Base-by-base conservation (phyloP, 2,797 vertebrate species). In the Tenualosa ilisha region DNA sequence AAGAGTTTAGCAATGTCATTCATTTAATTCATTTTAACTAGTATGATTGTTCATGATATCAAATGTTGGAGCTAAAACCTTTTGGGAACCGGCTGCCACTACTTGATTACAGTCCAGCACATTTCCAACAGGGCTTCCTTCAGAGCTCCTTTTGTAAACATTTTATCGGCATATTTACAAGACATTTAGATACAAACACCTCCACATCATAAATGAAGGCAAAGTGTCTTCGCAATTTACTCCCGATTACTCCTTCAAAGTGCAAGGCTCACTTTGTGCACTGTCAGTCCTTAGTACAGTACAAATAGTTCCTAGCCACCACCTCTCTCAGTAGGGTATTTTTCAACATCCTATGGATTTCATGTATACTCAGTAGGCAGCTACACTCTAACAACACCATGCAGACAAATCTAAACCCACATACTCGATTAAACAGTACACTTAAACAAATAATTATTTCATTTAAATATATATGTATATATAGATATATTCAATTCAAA, bases 351-450 rank as follows among this genome's bases (percentile, higher is more conserved):
- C 68, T 5, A 72, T 72, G 68, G 26, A 72, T 43, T 17, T 17
- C 37, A 75, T 40, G 26, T 37, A 46, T 20, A 63, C 59, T 63
- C 59, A 43, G 37, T 43, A 75, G 68, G 37, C 37, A 75, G 40
- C 72, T 46, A 79, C 72, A 79, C 72, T 37, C 65, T 79, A 79
- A 72, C 72, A 79, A 72, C 72, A 79, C 72, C 72, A 79, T 79
- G 72, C 72, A 79, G 72, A 79, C 72, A 79, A 22, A 43, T 79
- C 37, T 79, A 46, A 79, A 79, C 72, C 46, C 40, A 75, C 68
- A 79, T 22, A 79, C 68, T 75, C 43, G 65, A 13, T 68, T 37
- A 13, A 75, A 75, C 72, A 43, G 72, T 79, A 46, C 72, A 79
- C 20, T 75, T 20, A 79, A 46, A 46, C 72, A 79, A 79, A 79